Base-by-base conservation (phyloP, 2,113 vertebrate genomes). In the Tragelaphus imberbis region DNA sequence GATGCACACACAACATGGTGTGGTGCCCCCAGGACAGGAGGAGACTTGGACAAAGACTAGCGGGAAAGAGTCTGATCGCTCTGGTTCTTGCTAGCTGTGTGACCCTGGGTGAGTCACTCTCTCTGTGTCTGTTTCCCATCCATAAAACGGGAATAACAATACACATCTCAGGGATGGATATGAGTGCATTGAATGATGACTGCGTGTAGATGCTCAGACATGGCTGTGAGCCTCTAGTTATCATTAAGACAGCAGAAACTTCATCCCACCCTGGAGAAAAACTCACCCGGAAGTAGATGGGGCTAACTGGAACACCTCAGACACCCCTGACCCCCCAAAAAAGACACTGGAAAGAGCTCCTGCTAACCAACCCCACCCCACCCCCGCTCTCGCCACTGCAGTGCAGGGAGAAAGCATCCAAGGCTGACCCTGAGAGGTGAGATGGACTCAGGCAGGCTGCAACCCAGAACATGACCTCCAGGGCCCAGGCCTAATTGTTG, bases 401-500 rank as follows among this genome's bases (percentile, higher is more conserved):
- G 21, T 55, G 51, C 80, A 23, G 80, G 80, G 49, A 82, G 49
- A 82, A 55, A n/a, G 30, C 0, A 0, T 51, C 49, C 17, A 55
- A 21, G 80, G 51, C 80, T 55, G 81, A 84, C 51, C 33, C 21
- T 56, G 14, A 89, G 77, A n/a, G 40, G 51, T 28, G 85, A 55
- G 1, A n/a, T 17, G 59, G 59, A 47, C 16, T 79, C 23, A 21
- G 58, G 77, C 33, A 30, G 77, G 58, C 15, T 7, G 15, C 33
- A 14, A 36, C 47, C 58, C 58, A n/a, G 27, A 58, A 65, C 12
- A 0, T 0, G 27, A 14, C 51, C 40, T 23, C 36, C 40, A 30
- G 53, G 23, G 47, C 98, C 97, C 96, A 97, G 49, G 58, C 27
- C 80, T 71, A 51, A 98, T 98, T 98, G 98, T 98, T 95, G 95